phyloP scores from a whole-genome alignment of 2,113 vertebrate species.

The Megaceryle maxima region DNA sequence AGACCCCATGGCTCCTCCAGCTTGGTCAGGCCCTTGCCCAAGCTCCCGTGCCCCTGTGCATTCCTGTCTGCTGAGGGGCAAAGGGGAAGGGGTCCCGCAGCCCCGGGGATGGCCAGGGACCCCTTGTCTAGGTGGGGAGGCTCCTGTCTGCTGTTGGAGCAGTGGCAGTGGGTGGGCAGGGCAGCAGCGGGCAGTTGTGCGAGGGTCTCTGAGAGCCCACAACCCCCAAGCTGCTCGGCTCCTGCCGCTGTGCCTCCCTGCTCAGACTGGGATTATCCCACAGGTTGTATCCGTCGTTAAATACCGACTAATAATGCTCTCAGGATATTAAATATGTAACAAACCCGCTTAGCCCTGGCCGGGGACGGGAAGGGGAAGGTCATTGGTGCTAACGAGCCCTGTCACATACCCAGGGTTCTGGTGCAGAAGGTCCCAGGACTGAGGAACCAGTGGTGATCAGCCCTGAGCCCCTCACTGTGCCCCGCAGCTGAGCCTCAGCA shows the following conservation, averaged over 20 bases:
- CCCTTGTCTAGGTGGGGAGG: neutral
- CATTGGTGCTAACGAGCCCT: neutral
- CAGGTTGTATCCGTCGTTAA: constrained; percentile 60
- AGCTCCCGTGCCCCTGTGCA: constrained; percentile 65
- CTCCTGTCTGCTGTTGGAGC: neutral
- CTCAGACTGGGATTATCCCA: constrained; percentile 56
- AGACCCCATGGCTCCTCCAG: constrained; percentile 35
- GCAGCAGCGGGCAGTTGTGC: neutral
- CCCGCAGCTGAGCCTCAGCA: neutral
- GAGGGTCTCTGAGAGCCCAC: fast-evolving
- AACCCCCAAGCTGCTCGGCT: fast-evolving
- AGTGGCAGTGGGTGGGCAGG: neutral
- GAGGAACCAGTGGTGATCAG: fast-evolving
- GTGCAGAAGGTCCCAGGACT: neutral
- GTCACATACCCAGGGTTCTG: neutral
- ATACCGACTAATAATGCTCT: constrained; percentile 62
- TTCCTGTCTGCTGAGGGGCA: fast-evolving
- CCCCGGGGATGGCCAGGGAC: fast-evolving
- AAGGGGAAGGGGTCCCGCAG: neutral
- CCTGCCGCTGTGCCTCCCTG: fast-evolving
- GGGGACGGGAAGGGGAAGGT: constrained; percentile 47
- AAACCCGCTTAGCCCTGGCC: constrained; percentile 56
- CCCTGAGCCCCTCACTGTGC: fast-evolving
- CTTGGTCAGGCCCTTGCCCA: constrained; percentile 67
- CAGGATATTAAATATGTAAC: constrained; percentile 68